Evolutionary conservation across 1,140 invertebrate species (phyloP).

Genomic region (Psix sp.): DNA sequence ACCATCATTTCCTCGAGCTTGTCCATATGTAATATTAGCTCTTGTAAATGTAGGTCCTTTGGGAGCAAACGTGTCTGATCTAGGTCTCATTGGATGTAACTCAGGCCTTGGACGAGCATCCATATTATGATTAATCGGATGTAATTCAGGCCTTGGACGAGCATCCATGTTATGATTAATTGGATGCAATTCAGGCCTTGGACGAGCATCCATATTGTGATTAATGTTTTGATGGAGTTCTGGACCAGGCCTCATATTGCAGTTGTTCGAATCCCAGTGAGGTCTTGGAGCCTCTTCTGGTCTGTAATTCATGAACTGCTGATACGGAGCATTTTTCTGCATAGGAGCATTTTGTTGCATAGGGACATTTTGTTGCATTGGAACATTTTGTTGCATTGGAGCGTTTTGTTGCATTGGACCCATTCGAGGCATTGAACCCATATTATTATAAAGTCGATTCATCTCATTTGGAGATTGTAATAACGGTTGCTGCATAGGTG

Average conservation of each 20-base stretch:
- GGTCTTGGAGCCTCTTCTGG: no score
- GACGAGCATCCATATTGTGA: slow-evolving; percentile 5
- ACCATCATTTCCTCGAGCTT: slow-evolving; percentile 34
- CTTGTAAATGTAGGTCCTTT: slow-evolving; percentile 28
- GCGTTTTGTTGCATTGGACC: background rate
- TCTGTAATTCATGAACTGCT: no score
- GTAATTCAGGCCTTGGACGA: slow-evolving; percentile 13
- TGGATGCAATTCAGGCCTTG: slow-evolving; percentile 5
- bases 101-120: background rate
- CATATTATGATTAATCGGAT: slow-evolving; percentile 4
- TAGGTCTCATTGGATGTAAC: background rate
- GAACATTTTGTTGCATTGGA: no score
- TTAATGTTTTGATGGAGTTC: background rate
- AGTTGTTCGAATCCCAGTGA: background rate
- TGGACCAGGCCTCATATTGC: background rate
- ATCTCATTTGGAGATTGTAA: slow-evolving; percentile 18
- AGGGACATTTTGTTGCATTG: no score
- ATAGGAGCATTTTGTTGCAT: no score
- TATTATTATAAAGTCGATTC: slow-evolving; percentile 22
- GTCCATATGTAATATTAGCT: slow-evolving; percentile 33
- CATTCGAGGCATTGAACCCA: background rate
- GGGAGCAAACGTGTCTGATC: background rate
- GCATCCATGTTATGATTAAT: slow-evolving; percentile 5
- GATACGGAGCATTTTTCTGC: no score
- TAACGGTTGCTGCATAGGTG: slow-evolving; percentile 8